Evolutionary conservation across 2,888 invertebrate species (phyloP), one percentile per base, ranked within the genome.

Genomic region (Adelognathus sp.): DNA sequence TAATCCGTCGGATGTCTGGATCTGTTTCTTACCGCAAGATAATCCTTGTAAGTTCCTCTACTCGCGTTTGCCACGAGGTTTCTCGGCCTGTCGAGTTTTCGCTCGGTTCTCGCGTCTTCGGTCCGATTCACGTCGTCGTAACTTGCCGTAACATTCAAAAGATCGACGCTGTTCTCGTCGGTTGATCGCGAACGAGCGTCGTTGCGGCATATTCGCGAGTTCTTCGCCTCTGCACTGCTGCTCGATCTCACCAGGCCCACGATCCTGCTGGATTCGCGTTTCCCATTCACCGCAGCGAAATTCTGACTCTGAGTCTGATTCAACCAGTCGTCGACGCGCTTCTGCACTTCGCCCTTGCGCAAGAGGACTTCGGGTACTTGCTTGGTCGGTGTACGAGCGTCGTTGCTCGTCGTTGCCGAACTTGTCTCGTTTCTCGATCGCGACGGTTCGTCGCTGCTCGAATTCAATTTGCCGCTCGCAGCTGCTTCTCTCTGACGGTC

Each of bases 261-360:
- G 3, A 56, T 27, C 21, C 72, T 61, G 0, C 61, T 41, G 2
- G 71, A 54, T 11, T 81, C 76, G 1, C 85, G 85, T 27, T 84
- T 85, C n/a, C 83, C 82, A 18, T 24, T 67, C 1, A 70, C 64
- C 1, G 71, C 80, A 0, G 77, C 46, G 44, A 86, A 87, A 21
- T 86, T 84, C 21, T 89, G 89, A 21, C 79, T 86, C 31, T 89
- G 87, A 1, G 88, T 87, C 67, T 89, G 89, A 63, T 84, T 89
- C 56, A 89, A 52, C 89, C 89, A 89, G 70, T 89, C 89, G 74
- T 89, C 89, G 6, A 89, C 89, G 27, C 89, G 80, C 52, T 89
- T 89, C 39, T 89, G 89, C 0, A 89, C 89, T 52, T 89, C 89
- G 0, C 89, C 89, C 46, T 88, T 89, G 24, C 88, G 85, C 7